Base-by-base conservation (phyloP, 2,797 vertebrate species). In the Acanthis flammea region DNA sequence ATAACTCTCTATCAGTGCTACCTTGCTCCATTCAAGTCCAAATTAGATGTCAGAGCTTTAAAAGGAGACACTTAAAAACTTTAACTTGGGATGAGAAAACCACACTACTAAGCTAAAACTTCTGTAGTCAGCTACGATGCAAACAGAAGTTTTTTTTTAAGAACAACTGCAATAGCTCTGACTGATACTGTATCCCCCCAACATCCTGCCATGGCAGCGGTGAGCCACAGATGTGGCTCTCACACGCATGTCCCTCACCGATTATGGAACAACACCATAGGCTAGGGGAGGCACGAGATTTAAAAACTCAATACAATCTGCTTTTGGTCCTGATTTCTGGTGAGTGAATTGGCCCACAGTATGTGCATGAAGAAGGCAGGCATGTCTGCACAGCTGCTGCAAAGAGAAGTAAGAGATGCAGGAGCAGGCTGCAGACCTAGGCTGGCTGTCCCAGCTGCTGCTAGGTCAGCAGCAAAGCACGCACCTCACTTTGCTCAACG, bases 151-250 rank as follows among this genome's bases (percentile, higher is more conserved):
- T 21, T 18, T 21, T 18, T 13, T 57, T 37, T 7, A 12, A 55
- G 48, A 30, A 18, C 62, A 67, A 44, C 1, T 31, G 72, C 66
- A 51, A 3, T 19, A 77, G 33, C 76, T 86, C 35, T 28, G 31
- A 71, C 50, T 2, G 8, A 30, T 57, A 51, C 22, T 57, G 22
- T 35, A 51, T 42, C 21, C 11, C 47, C 70, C 22, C 50, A 63
- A 44, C 78, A 91, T 79, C 63, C 54, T 76, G 75, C 57, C 80
- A 39, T 41, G 0, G 0, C 0, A 0, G 47, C 2, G 0, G 12
- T 0, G 18, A 81, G 58, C 4, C 0, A 55, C 57, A 79, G 37
- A 37, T 5, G 5, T 2, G 24, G 67, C 68, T 66, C 63, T 45
- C 0, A 0, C 50, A 60, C 0, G 1, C 86, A 35, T 8, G 44